phyloP scores from a whole-genome alignment of 2,797 vertebrate genomes.

The Naso thynnoides region DNA sequence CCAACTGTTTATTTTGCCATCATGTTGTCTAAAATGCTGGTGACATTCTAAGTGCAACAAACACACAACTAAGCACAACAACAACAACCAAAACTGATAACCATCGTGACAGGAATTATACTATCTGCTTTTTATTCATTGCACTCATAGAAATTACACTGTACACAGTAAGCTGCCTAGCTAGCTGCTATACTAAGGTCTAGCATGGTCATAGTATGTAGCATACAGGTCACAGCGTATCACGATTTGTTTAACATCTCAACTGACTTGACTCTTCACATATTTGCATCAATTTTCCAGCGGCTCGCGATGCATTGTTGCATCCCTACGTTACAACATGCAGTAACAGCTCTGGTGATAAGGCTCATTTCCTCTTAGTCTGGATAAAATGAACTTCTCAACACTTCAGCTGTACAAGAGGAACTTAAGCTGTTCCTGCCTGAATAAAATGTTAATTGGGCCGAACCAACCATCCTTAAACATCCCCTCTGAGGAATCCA shows the following conservation, averaged over 20 bases:
- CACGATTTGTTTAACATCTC: no score
- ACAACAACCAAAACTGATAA: background rate
- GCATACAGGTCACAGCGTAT: no score
- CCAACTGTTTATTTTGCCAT: background rate
- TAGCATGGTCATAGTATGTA: no score
- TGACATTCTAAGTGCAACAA: background rate
- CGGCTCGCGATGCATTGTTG: no score
- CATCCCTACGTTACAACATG: background rate
- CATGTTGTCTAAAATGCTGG: background rate
- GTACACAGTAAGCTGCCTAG: no score
- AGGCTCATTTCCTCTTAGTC: conserved; percentile 34
- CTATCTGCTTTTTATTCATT: no score
- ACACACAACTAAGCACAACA: no score
- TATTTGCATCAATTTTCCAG: no score
- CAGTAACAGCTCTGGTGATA: background rate
- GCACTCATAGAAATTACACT: no score
- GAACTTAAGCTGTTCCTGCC: conserved; percentile 8
- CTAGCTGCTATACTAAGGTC: no score
- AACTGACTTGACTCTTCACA: no score
- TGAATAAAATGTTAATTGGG: conserved; percentile 45
- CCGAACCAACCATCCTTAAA: conserved; percentile 40
- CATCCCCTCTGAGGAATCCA: conserved; percentile 25
- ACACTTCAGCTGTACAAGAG: conserved; percentile 28
- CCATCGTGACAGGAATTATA: no score
- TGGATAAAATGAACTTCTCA: conserved; percentile 35